Percentiles rank a stretch among this genome's conserved stretches.
phyloP scores from a whole-genome alignment of 2,888 invertebrate genomes.

The Dasysyrphus tricinctus region DNA sequence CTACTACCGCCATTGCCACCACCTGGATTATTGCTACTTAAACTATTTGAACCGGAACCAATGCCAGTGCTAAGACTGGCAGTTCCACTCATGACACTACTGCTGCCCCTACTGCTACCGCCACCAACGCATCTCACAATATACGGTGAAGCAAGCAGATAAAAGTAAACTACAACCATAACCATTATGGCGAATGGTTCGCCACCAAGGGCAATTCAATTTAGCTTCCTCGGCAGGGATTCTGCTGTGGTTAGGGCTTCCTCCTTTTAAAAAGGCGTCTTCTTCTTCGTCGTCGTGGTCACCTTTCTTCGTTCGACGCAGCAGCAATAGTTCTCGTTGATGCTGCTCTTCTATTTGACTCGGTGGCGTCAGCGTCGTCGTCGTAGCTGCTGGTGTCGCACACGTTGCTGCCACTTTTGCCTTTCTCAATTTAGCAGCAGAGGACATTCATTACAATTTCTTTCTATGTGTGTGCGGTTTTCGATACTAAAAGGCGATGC shows the following conservation, averaged over 20 bases:
- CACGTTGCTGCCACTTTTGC: constrained; percentile 69
- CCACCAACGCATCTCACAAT: constrained; percentile 78
- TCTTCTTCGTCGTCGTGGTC: constrained; percentile 55
- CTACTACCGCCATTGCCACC: constrained; percentile 60
- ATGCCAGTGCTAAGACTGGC: constrained; percentile 72
- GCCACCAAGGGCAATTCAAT: constrained; percentile 72
- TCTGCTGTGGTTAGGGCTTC: constrained; percentile 52
- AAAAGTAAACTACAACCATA: constrained; percentile 82
- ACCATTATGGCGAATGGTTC: constrained; percentile 81
- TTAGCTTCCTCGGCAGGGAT: constrained; percentile 56
- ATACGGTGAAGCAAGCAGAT: constrained; percentile 78
- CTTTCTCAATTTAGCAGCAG: constrained; percentile 62
- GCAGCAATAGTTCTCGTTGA: constrained; percentile 54
- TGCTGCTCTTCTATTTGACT: constrained; percentile 64
- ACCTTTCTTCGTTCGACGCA: constrained; percentile 41
- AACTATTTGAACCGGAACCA: constrained; percentile 70
- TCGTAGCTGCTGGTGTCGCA: constrained; percentile 50
- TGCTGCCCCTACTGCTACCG: constrained; percentile 77
- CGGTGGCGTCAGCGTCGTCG: constrained; percentile 52
- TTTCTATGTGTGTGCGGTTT: constrained; percentile 53
- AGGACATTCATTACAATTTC: constrained; percentile 72
- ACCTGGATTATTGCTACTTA: constrained; percentile 68
- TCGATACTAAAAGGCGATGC: constrained; percentile 62
- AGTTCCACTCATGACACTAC: constrained; percentile 62
- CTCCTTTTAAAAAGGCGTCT: constrained; percentile 44